Evolutionary conservation across 2,113 vertebrate species (phyloP).

Genomic region (Thamnophis sirtalis): DNA sequence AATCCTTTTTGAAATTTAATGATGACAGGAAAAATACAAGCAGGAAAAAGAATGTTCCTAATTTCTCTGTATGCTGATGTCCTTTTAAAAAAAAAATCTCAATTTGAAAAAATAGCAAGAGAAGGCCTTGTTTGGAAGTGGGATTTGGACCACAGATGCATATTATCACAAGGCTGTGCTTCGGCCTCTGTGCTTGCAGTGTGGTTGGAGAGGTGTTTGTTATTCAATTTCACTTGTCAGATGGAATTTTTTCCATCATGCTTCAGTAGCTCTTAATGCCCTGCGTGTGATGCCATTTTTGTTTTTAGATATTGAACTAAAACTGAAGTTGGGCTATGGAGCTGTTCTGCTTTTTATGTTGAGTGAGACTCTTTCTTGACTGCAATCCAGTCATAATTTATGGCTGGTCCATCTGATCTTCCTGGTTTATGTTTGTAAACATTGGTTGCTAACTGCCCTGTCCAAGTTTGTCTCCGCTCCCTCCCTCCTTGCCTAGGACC

Average conservation of each 20-base stretch:
- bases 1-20: not conserved
- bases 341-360: slow-evolving; percentile 41
- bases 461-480: slow-evolving; percentile 57
- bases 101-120: not conserved
- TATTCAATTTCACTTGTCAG: slow-evolving; percentile 35
- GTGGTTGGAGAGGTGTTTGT: not conserved
- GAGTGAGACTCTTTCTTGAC: slow-evolving; percentile 31
- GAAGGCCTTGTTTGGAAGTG: not conserved
- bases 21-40: not conserved
- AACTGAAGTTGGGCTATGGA: not conserved
- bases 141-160: not conserved
- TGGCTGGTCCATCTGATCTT: slow-evolving; percentile 58
- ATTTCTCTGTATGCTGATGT: not conserved
- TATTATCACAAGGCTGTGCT: not conserved
- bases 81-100: not conserved
- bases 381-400: slow-evolving; percentile 59
- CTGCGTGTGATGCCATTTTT: slow-evolving; percentile 26
- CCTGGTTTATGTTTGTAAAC: slow-evolving; percentile 80
- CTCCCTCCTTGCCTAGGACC: slow-evolving; percentile 54
- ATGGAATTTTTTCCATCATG: slow-evolving; percentile 31
- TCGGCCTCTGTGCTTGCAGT: not conserved
- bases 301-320: not conserved
- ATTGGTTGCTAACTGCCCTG: slow-evolving; percentile 70
- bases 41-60: not conserved
- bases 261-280: not conserved